These are phyloP conservation scores for Mormyrus proboscirostris DNA, from an alignment of 2,797 vertebrate genomes.

Conservation along the genomic window DNA sequence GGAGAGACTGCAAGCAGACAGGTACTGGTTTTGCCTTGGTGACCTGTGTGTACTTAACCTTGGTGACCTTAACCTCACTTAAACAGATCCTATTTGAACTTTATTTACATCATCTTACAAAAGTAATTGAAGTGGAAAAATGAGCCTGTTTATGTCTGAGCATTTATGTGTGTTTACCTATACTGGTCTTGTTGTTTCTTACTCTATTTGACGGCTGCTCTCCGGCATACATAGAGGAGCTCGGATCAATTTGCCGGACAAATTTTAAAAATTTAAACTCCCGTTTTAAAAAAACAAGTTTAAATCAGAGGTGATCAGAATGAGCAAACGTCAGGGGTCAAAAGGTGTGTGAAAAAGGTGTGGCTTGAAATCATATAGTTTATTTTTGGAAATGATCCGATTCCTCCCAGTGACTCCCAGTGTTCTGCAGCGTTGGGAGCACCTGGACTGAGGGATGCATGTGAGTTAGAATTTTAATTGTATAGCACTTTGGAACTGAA, in stretches of 20 bases:
- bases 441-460: neutral
- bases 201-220: neutral
- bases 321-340: neutral
- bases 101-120: neutral
- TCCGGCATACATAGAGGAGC: neutral
- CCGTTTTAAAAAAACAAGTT: neutral
- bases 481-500: neutral
- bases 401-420: neutral
- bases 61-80: neutral
- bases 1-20: neutral
- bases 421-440: neutral
- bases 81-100: neutral
- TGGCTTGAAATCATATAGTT: neutral
- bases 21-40: neutral
- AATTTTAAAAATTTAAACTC: neutral
- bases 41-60: neutral
- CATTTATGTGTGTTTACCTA: neutral
- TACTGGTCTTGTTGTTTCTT: neutral
- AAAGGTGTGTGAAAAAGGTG: neutral
- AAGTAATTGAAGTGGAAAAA: neutral
- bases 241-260: neutral
- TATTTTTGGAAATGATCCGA: neutral
- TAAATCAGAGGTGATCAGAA: neutral
- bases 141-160: neutral
- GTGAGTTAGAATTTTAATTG: neutral